A percentile compares a stretch with the other conserved stretches of the same genome.
phyloP scores from a whole-genome alignment of 1,140 invertebrate species.

The Chymomyza costata region DNA sequence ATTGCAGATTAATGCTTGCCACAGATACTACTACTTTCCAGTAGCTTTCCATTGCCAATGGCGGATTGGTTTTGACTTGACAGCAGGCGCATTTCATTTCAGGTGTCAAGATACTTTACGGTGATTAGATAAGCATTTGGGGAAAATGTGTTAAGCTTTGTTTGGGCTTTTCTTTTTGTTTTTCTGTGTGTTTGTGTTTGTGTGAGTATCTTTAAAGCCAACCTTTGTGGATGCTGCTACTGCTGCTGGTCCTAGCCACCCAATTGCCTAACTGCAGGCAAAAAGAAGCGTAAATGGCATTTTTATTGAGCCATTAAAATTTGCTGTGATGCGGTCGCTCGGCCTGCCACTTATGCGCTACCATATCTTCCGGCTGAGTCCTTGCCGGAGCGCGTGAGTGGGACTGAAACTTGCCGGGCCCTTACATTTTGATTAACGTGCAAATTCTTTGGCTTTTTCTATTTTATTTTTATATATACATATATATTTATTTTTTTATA shows the following conservation, averaged over 20 bases:
- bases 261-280: conserved; percentile 23
- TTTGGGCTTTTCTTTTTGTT: conserved; percentile 71
- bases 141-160: conserved; percentile 71
- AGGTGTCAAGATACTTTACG: conserved; percentile 70
- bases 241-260: not conserved
- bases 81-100: conserved; percentile 41
- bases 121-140: conserved; percentile 72
- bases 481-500: conserved; percentile 20
- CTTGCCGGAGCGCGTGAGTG: not conserved
- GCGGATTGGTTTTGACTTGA: not conserved
- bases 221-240: conserved; percentile 33
- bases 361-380: conserved; percentile 42
- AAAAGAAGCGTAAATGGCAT: conserved; percentile 63
- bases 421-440: conserved; percentile 70
- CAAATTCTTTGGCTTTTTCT: conserved; percentile 17
- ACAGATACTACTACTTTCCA: conserved; percentile 57
- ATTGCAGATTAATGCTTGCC: conserved; percentile 66
- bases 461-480: conserved; percentile 20
- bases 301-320: conserved; percentile 74
- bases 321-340: conserved; percentile 21
- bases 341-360: too few relatives aligned
- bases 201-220: conserved; percentile 55
- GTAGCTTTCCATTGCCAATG: conserved; percentile 9
- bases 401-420: conserved; percentile 3
- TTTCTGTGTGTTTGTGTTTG: conserved; percentile 24